Evolutionary conservation across 92 coral and sea anemone genomes (phyloP).

Genomic region (Pocillopora grandis): DNA sequence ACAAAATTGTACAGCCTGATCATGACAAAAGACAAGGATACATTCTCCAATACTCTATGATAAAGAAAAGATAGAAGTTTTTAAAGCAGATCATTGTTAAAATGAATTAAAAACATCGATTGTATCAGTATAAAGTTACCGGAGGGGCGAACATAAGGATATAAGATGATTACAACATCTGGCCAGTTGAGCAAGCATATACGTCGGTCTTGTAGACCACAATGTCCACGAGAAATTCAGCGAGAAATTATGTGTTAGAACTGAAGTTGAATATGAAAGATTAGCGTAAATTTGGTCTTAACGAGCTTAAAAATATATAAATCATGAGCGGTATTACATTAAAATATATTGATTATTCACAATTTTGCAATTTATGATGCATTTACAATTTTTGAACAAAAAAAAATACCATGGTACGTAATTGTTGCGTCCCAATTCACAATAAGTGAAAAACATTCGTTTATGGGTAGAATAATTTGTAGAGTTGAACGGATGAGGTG

Average conservation of each 20-base stretch:
- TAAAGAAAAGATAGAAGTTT: conserved; percentile 14
- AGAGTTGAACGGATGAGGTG: neutral
- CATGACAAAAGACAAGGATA: no score
- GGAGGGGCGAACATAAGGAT: conserved; percentile 2
- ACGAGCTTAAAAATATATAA: neutral
- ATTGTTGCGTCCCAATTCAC: neutral
- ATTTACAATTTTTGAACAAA: neutral
- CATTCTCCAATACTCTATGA: no score
- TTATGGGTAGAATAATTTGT: neutral
- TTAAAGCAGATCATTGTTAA: conserved; percentile 7
- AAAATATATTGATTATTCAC: neutral
- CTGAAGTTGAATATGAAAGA: neutral
- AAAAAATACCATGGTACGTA: neutral
- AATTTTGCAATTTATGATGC: neutral
- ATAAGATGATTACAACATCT: conserved; percentile 21
- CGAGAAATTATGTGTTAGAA: neutral
- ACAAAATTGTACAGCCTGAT: conserved; percentile 18
- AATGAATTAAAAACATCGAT: conserved; percentile 22
- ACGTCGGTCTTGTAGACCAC: neutral
- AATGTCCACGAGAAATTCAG: neutral
- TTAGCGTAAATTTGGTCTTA: neutral
- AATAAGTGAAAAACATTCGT: neutral
- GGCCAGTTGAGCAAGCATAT: neutral
- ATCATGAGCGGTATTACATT: neutral
- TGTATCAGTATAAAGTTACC: conserved; percentile 20